Evolutionary conservation across 2,888 invertebrate genomes (phyloP).

Genomic region (Drosophila phalerata): DNA sequence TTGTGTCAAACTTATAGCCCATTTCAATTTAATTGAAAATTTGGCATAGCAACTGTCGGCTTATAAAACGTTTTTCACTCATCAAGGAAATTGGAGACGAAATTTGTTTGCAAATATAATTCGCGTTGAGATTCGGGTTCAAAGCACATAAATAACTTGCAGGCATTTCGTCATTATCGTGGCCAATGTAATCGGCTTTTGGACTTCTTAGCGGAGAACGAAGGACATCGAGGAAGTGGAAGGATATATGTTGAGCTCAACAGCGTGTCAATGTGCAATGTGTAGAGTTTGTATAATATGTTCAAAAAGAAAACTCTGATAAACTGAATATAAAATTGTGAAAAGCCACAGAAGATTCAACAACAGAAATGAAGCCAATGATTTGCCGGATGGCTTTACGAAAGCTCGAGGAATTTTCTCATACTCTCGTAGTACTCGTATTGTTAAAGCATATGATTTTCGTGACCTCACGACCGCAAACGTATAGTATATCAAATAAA

Average conservation of each 20-base stretch:
- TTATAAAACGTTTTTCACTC: conserved; percentile 7
- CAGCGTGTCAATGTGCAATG: conserved; percentile 9
- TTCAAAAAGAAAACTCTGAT: conserved; percentile 8
- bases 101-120: conserved; percentile 8
- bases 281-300: conserved; percentile 9
- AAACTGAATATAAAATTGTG: conserved; percentile 1
- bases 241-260: neutral
- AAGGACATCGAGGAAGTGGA: neutral
- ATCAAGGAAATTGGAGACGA: neutral
- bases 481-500: conserved; percentile 33
- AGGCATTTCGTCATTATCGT: conserved; percentile 3
- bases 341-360: neutral
- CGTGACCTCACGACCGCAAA: conserved; percentile 8
- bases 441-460: conserved; percentile 16
- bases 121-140: neutral
- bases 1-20: neutral
- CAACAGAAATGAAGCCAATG: conserved; percentile 15
- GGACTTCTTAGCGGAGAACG: neutral
- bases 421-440: neutral
- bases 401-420: conserved; percentile 9
- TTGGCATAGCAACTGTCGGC: conserved; percentile 3
- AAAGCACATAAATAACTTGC: conserved; percentile 13
- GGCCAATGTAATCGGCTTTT: conserved; percentile 10
- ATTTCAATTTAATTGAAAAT: neutral
- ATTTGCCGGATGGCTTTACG: conserved; percentile 13